phyloP scores from a whole-genome alignment of 2,888 invertebrate genomes.

The Plutella xylostella region DNA sequence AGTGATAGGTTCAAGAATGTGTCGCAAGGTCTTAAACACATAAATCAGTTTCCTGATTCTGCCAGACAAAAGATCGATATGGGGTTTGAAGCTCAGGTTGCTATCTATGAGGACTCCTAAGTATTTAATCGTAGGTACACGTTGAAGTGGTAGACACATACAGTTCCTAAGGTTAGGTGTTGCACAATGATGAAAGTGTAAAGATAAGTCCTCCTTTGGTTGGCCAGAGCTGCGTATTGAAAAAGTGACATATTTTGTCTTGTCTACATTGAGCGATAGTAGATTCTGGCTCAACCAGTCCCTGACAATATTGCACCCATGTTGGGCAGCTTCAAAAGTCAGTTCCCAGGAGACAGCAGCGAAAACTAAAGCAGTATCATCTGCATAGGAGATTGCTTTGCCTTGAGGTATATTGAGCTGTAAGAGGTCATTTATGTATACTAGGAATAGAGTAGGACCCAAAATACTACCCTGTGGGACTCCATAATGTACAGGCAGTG shows the following conservation, averaged over 20 bases:
- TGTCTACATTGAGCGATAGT: too few species aligned
- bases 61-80: not conserved
- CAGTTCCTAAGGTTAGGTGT: not conserved
- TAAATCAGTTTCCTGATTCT: not conserved
- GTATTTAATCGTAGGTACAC: not conserved
- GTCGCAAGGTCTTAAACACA: not conserved
- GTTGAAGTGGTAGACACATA: not conserved
- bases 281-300: too few species aligned
- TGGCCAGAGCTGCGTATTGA: not conserved
- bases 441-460: slow-evolving; percentile 13
- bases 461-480: slow-evolving; percentile 13
- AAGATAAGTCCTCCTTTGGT: not conserved
- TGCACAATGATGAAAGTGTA: not conserved
- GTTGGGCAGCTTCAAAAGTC: slow-evolving; percentile 1
- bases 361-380: slow-evolving; percentile 2
- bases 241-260: too few species aligned
- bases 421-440: slow-evolving; percentile 10
- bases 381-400: not conserved
- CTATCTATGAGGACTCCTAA: not conserved
- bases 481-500: not conserved
- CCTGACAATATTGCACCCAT: too few species aligned
- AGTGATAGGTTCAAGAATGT: not conserved
- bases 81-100: not conserved
- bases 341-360: not conserved
- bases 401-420: not conserved